These are phyloP conservation scores for Oxytorus armatus DNA, from an alignment of 2,888 invertebrate species.

Conservation along the genomic window DNA sequence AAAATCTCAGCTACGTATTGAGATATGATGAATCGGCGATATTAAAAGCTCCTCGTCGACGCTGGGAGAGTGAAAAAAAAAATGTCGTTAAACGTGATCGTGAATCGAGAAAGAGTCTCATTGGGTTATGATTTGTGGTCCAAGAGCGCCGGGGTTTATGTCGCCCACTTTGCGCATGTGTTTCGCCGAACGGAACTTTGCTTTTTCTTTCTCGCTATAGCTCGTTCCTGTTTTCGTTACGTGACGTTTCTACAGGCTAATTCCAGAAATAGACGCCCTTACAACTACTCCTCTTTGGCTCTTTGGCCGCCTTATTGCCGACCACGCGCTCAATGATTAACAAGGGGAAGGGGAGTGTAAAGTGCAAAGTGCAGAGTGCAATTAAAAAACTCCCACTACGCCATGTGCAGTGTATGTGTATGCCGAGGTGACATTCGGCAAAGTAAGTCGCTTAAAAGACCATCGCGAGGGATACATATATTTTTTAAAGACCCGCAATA, in stretches of 20 bases:
- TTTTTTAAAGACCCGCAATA: neutral
- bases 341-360: conserved; percentile 13
- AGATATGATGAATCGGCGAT: conserved; percentile 22
- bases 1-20: neutral
- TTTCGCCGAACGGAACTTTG: conserved; percentile 10
- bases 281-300: conserved; percentile 31
- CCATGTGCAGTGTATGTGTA: neutral
- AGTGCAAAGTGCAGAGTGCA: conserved; percentile 45
- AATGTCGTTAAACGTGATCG: conserved; percentile 25
- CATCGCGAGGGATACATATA: neutral
- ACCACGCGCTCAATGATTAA: conserved; percentile 1
- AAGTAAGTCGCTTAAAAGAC: conserved; percentile 6
- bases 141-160: conserved; percentile 6
- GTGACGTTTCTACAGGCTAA: conserved; percentile 55
- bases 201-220: conserved; percentile 22
- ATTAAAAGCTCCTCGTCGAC: neutral
- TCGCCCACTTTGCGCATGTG: conserved; percentile 32
- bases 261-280: conserved; percentile 62
- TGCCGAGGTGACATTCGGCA: neutral
- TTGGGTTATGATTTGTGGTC: conserved; percentile 51
- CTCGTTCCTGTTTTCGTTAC: conserved; percentile 61
- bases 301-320: neutral
- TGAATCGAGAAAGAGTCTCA: conserved; percentile 6
- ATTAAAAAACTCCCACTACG: conserved; percentile 19
- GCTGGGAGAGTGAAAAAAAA: conserved; percentile 4